Evolutionary conservation across 2,888 invertebrate genomes (phyloP), one percentile per base, ranked within the genome.

Genomic region (Doris montereyensis): DNA sequence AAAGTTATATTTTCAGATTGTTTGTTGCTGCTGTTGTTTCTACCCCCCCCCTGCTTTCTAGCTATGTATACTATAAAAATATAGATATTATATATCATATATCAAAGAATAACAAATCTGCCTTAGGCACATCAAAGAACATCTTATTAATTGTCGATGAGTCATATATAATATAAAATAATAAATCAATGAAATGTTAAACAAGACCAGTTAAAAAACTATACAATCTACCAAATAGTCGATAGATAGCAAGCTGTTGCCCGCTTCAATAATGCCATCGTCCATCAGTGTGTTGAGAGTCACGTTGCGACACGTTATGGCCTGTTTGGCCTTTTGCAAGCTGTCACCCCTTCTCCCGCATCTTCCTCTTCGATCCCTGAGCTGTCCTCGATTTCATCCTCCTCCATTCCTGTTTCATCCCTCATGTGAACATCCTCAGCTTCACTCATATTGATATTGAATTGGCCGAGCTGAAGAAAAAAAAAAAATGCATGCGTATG

Each of bases 181-280:
- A n/a, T n/a, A n/a, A n/a, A n/a, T n/a, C n/a, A n/a, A n/a, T n/a
- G n/a, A n/a, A n/a, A n/a, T n/a, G n/a, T n/a, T n/a, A n/a, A n/a
- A n/a, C n/a, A n/a, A n/a, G n/a, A n/a, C n/a, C n/a, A n/a, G n/a
- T n/a, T n/a, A n/a, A n/a, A n/a, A n/a, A n/a, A n/a, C n/a, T n/a
- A n/a, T n/a, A n/a, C n/a, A n/a, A n/a, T n/a, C 91, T 93, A 96
- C 96, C 94, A 97, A 93, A 92, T 97, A 97, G 91, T 97, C 97
- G 87, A 97, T 95, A 74, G 96, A 95, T 95, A 97, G 95, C 76
- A 95, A 93, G 62, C 95, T 95, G 89, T 94, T 94, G 62, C 96
- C 97, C 68, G 97, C 95, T 88, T 95, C 94, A 81, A 97, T 93
- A 89, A 97, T 95, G 89, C 95, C 95, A 77, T 96, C 96, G 85